Evolutionary conservation across 1,140 invertebrate genomes (phyloP).

Genomic region (Drosophila teissieri): DNA sequence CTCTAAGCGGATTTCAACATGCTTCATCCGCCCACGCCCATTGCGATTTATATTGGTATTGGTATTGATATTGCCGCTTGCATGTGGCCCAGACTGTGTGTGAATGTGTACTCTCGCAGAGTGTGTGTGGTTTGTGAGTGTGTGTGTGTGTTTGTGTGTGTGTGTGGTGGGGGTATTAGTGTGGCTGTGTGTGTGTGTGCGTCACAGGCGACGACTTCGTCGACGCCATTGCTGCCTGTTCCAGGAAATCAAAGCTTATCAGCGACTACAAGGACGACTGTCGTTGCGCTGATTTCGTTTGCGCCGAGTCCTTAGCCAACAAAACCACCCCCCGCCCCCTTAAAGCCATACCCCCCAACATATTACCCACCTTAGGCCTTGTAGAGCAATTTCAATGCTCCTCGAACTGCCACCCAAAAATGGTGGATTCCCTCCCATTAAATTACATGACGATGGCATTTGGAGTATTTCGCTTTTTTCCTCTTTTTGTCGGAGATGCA

Average conservation of each 20-base stretch:
- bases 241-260: conserved; percentile 66
- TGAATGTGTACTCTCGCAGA: background rate
- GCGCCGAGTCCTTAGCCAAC: conserved; percentile 18
- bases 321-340: background rate
- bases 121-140: conserved; percentile 1
- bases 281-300: conserved; percentile 57
- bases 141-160: conserved; percentile 11
- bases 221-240: conserved; percentile 47
- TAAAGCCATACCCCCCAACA: background rate
- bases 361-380: conserved; percentile 25
- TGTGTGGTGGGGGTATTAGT: conserved; percentile 4
- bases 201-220: conserved; percentile 43
- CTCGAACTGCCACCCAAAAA: conserved; percentile 45
- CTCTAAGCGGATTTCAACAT: conserved; percentile 59
- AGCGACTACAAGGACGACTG: conserved; percentile 60
- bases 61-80: conserved; percentile 28
- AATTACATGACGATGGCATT: conserved; percentile 66
- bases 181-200: conserved; percentile 19
- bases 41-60: conserved; percentile 39
- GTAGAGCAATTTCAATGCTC: conserved; percentile 47
- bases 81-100: conserved; percentile 28
- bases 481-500: conserved; percentile 34
- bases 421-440: conserved; percentile 51
- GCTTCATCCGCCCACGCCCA: conserved; percentile 34
- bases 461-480: conserved; percentile 47